Evolutionary conservation across 2,113 vertebrate species (phyloP).

Genomic region (Xenus cinereus): DNA sequence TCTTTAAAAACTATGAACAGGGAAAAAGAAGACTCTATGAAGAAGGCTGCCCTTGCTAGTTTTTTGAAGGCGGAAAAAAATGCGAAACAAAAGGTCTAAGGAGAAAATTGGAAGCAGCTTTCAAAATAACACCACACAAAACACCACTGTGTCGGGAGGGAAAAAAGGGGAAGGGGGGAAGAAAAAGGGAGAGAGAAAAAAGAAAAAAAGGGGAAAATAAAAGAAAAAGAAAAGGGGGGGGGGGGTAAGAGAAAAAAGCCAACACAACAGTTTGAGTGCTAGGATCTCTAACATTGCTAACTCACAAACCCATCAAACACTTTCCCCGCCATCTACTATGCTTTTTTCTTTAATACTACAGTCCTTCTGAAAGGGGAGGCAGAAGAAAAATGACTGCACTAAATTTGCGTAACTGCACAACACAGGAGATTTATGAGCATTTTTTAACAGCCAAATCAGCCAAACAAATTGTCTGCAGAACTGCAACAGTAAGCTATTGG

Average conservation of each 20-base stretch:
- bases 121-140: constrained; percentile 41
- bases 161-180: not conserved
- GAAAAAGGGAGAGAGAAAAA: not conserved
- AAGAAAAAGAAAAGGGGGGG: not conserved
- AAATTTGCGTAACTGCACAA: constrained; percentile 63
- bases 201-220: not conserved
- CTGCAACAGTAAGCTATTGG: constrained; percentile 49
- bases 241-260: not conserved
- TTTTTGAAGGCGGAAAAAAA: not conserved
- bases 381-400: constrained; percentile 31
- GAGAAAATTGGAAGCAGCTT: constrained; percentile 34
- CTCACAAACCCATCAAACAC: constrained; percentile 1
- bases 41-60: not conserved
- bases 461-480: constrained; percentile 60
- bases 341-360: not conserved
- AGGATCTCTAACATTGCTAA: not conserved
- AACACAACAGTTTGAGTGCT: not conserved
- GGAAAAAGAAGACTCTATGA: not conserved
- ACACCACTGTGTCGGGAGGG: not conserved
- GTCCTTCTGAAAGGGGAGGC: not conserved
- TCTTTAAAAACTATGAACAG: not conserved
- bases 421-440: constrained; percentile 51
- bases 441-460: constrained; percentile 63
- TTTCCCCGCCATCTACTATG: not conserved
- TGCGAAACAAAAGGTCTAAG: not conserved